Evolutionary conservation across 2,113 vertebrate species (phyloP), one percentile per base, ranked within the genome.

Genomic region (Anser brachyrhynchus): DNA sequence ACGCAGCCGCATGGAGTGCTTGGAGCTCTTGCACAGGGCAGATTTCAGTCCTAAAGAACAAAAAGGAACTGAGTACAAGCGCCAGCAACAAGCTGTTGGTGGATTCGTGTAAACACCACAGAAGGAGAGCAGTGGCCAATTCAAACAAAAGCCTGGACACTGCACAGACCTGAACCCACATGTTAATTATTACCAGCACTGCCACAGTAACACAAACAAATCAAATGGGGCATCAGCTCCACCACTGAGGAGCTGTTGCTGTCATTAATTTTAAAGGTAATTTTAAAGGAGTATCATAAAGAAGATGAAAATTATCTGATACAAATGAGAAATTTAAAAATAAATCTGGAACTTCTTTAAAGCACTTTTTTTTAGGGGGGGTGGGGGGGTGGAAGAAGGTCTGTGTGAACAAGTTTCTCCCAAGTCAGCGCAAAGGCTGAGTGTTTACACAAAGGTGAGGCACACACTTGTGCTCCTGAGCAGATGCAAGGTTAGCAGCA

Each of bases 211-310:
- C 1, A 26, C 79, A 73, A 92, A 84, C 65, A 62, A 79, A 70
- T 9, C 43, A 59, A 29, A 28, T 4, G 3, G 0, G 71, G 37
- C 92, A 33, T 15, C 75, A 25, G 31, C 55, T 15, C 7, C 9
- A 21, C 49, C 3, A 0, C 11, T 1, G 76, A 49, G 46, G 46
- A 49, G 72, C 55, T 52, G 11, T 26, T 1, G 0, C 71, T 43
- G 52, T 70, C 0, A 0, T 16, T 58, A 2, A 0, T 14, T 8
- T 81, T 43, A 44, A 80, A 41, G 25, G 21, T 58, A 2, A 0
- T 14, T 8, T 81, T 43, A 44, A 80, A 41, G 25, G 21, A 57
- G 41, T 7, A 46, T 5, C 29, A 39, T 29, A 58, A 57, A 65
- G 10, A 39, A 92, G 29, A 21, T 2, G 10, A 78, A 79, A 71